Evolutionary conservation across 2,797 vertebrate genomes (phyloP), one percentile per base, ranked within the genome.

Genomic region (Sebastes ruberrimus): DNA sequence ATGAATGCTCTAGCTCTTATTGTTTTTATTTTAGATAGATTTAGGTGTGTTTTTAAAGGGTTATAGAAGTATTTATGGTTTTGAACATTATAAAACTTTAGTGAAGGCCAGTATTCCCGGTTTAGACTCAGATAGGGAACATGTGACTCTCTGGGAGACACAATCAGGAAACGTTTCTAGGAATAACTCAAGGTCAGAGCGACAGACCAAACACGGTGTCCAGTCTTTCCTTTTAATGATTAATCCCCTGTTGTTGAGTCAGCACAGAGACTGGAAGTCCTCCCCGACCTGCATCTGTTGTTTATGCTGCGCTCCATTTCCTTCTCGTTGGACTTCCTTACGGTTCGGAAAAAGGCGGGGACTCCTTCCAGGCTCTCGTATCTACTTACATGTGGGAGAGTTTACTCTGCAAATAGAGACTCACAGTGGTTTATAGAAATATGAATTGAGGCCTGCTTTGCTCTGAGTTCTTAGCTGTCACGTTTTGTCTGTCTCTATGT

Each of bases 201-300:
- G 79, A 76, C 84, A 86, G 77, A 87, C 86, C 77, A 85, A 90
- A 90, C 90, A 90, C 25, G 62, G 66, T 67, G 78, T 89, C 83
- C 78, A 4, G 78, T 83, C 82, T 74, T 93, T 90, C 86, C 91
- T 88, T 84, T 90, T 68, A 93, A 94, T 94, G 85, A 93, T 93
- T 94, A 92, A 93, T 88, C 90, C 86, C 62, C 28, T 22, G 83
- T 68, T 82, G 83, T 82, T 76, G 83, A 89, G 89, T 92, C 84
- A 90, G 89, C 86, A 67, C 70, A 60, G 78, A 75, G 55, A 61
- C 59, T 80, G 87, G 87, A 89, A 86, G 66, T 74, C 67, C 75
- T 81, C 78, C 60, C 80, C 25, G 20, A 73, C 83, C 69, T 81
- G 80, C 69, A 75, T 89, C 72, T 85, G 86, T 74, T 91, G 83